phyloP scores from a whole-genome alignment of 2,797 vertebrate species.

The Ceyx erithaca region DNA sequence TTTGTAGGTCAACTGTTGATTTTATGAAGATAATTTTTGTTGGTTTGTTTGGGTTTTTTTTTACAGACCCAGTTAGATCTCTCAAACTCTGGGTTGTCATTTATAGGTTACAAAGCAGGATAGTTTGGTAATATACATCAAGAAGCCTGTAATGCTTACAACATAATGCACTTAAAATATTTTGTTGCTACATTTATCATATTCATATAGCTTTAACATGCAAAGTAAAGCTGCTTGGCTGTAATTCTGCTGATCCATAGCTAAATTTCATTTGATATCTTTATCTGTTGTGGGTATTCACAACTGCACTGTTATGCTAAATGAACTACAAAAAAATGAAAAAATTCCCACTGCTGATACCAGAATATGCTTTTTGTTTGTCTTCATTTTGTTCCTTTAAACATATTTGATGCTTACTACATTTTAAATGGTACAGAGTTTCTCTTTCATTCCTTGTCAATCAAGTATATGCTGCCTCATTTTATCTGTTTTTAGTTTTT shows the following conservation, averaged over 20 bases:
- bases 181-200: background rate
- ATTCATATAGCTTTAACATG: background rate
- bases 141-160: background rate
- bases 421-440: background rate
- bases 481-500: background rate
- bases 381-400: background rate
- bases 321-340: background rate
- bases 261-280: background rate
- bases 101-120: background rate
- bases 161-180: accelerated
- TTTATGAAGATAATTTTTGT: background rate
- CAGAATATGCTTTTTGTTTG: background rate
- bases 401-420: background rate
- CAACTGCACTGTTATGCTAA: background rate
- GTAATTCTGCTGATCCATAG: background rate
- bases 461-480: background rate
- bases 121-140: background rate
- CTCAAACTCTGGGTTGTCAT: background rate
- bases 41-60: background rate
- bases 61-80: background rate
- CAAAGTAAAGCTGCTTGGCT: background rate
- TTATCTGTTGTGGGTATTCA: background rate
- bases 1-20: background rate
- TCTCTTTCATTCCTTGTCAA: background rate
- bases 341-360: background rate